Percentiles rank a stretch among this genome's conserved stretches.
Evolutionary conservation across 2,888 invertebrate species (phyloP).

Genomic region (Stictocephala bisonia): DNA sequence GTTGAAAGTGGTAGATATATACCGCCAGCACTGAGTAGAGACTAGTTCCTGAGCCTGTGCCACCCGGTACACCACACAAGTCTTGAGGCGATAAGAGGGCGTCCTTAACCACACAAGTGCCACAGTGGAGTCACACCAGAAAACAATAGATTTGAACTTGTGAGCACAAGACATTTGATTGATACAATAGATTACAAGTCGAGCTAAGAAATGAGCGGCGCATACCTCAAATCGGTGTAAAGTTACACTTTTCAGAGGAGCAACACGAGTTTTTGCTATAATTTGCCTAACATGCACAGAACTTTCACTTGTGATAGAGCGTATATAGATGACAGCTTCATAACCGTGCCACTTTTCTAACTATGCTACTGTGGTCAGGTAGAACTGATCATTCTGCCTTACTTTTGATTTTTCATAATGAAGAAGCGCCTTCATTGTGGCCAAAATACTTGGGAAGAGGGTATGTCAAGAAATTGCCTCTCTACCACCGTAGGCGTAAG

Average conservation of each 20-base stretch:
- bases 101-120: not conserved
- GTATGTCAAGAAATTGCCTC: too few species aligned
- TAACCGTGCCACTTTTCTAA: too few species aligned
- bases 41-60: not conserved
- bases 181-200: not conserved
- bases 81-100: not conserved
- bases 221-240: conserved; percentile 57
- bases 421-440: too few species aligned
- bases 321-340: conserved; percentile 1
- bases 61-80: not conserved
- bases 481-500: too few species aligned
- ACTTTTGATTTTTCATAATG: too few species aligned
- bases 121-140: conserved; percentile 1
- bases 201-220: conserved; percentile 2
- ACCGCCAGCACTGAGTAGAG: not conserved
- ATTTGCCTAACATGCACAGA: conserved; percentile 16
- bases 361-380: too few species aligned
- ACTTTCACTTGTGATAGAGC: not conserved
- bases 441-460: too few species aligned
- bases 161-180: not conserved
- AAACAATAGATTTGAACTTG: not conserved
- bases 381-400: too few species aligned
- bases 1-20: not conserved
- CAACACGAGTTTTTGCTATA: conserved; percentile 38
- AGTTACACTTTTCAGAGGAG: conserved; percentile 50